A percentile compares a stretch with the other conserved stretches of the same genome.
These are phyloP conservation scores for Halcyon chelicuti DNA, from an alignment of 2,797 vertebrate species.

Conservation along the genomic window DNA sequence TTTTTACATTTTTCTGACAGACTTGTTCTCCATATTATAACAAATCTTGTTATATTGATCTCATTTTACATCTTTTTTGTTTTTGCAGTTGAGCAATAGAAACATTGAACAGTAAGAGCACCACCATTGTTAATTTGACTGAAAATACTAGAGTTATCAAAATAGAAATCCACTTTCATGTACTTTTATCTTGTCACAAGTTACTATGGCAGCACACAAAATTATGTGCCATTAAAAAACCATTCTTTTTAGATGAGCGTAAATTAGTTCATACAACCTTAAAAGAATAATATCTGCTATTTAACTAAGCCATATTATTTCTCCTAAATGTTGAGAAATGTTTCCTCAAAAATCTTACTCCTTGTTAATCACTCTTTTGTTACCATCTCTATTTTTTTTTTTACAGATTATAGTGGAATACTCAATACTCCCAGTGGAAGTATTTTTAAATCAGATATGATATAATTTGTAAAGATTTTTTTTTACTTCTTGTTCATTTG, in stretches of 20 bases:
- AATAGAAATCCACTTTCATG: background rate
- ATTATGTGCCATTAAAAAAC: background rate
- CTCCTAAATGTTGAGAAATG: background rate
- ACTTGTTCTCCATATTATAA: background rate
- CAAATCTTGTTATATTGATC: background rate
- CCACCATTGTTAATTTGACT: background rate
- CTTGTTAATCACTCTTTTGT: background rate
- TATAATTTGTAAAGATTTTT: background rate
- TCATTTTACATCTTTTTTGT: background rate
- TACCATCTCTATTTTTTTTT: background rate
- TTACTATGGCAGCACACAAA: constrained; percentile 22
- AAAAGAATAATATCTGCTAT: background rate
- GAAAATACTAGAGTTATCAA: background rate
- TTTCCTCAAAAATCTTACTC: background rate
- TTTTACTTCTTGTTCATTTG: background rate
- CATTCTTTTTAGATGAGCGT: background rate
- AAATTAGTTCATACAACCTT: background rate
- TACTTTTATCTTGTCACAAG: background rate
- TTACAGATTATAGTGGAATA: background rate
- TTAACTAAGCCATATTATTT: background rate
- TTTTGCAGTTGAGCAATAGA: background rate
- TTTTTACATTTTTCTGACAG: background rate
- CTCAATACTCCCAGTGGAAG: background rate
- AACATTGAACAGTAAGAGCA: background rate
- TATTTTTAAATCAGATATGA: background rate